These are phyloP conservation scores for Zoanthus sociatus DNA, from an alignment of 92 coral and sea anemone species.

Conservation along the genomic window DNA sequence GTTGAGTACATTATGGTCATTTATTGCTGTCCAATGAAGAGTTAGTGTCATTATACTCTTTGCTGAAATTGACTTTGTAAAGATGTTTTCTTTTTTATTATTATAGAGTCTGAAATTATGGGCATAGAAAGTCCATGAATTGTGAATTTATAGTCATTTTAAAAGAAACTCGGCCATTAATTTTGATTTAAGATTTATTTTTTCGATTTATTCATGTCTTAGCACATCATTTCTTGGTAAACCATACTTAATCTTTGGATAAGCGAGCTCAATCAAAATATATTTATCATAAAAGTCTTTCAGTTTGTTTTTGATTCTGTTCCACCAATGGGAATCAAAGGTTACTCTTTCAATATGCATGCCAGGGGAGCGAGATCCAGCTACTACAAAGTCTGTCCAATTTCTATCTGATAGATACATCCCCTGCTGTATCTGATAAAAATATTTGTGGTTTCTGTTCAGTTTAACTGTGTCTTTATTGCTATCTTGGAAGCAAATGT, in stretches of 20 bases:
- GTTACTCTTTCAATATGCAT: slow-evolving; percentile 44
- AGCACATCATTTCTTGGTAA: slow-evolving; percentile 13
- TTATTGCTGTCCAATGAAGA: too few relatives aligned
- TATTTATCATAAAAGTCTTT: slow-evolving; percentile 8
- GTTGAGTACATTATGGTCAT: too few relatives aligned
- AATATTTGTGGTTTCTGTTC: slow-evolving; percentile 48
- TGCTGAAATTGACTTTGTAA: too few relatives aligned
- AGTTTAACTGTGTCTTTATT: background rate
- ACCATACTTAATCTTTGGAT: slow-evolving; percentile 28
- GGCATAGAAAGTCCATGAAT: too few relatives aligned
- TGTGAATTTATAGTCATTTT: too few relatives aligned
- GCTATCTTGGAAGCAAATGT: background rate
- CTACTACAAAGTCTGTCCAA: slow-evolving; percentile 60
- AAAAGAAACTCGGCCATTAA: too few relatives aligned
- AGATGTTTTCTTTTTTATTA: too few relatives aligned
- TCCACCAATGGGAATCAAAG: slow-evolving; percentile 8
- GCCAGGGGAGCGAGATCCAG: slow-evolving; percentile 19
- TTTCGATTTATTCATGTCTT: background rate
- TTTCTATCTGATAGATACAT: slow-evolving; percentile 36
- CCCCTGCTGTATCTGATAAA: slow-evolving; percentile 45
- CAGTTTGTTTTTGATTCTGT: background rate
- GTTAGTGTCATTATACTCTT: too few relatives aligned
- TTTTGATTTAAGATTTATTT: too few relatives aligned
- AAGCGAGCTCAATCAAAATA: slow-evolving; percentile 31
- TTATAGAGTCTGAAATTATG: too few relatives aligned